Evolutionary conservation across 2,113 vertebrate species (phyloP).

Genomic region (Sylvilagus bachmani): DNA sequence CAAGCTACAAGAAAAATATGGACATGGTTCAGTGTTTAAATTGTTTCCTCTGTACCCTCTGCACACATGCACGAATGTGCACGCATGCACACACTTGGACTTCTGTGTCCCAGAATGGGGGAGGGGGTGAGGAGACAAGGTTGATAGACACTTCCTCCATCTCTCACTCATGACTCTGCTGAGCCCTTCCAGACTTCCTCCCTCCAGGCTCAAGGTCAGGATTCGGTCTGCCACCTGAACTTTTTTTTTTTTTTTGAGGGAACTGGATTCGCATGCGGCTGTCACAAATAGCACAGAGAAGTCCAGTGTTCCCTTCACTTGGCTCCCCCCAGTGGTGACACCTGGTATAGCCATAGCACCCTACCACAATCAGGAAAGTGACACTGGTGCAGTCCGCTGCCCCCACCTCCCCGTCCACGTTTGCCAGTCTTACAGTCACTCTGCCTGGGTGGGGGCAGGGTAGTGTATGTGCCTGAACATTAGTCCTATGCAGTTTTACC

Average conservation of each 20-base stretch:
- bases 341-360: neutral
- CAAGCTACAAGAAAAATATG: constrained; percentile 6
- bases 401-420: neutral
- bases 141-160: neutral
- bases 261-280: neutral
- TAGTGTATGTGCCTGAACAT: neutral
- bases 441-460: too few relatives aligned
- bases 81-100: neutral
- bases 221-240: neutral
- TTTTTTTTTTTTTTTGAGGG: neutral
- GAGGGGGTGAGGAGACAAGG: neutral
- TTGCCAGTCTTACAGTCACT: neutral
- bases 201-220: constrained; percentile 33
- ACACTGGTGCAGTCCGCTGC: neutral
- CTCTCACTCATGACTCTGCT: constrained; percentile 19
- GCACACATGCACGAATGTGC: neutral
- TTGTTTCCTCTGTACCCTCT: constrained; percentile 7
- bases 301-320: neutral
- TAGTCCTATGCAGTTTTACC: neutral
- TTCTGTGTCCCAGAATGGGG: neutral
- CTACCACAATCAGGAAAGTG: constrained; percentile 4
- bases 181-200: neutral
- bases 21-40: constrained; percentile 57
- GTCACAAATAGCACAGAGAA: constrained; percentile 49
- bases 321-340: neutral